Evolutionary conservation across 2,888 invertebrate species (phyloP).

Genomic region (Tanypteryx hageni): DNA sequence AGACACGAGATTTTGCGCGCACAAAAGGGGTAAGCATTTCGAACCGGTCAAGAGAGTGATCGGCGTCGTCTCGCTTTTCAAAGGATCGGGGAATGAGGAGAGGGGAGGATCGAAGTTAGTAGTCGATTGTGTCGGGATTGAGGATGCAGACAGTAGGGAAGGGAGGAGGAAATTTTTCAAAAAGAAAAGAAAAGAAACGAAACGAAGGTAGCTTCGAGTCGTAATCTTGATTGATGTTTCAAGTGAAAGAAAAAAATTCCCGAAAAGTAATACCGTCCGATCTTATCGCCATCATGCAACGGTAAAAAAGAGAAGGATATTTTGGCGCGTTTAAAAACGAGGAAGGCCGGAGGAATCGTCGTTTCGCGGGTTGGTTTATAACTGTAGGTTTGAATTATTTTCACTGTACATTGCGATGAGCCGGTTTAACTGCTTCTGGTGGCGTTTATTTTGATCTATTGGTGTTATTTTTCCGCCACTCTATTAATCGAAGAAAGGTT

Average conservation of each 20-base stretch:
- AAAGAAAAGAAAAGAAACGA: background rate
- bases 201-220: background rate
- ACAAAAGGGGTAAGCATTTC: constrained; percentile 7
- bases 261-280: background rate
- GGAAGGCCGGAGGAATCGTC: background rate
- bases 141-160: background rate
- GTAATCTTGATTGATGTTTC: constrained; percentile 43
- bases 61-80: constrained; percentile 9
- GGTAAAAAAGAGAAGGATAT: background rate
- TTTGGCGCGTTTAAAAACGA: background rate
- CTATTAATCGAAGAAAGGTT: too few relatives aligned
- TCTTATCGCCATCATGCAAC: constrained; percentile 5
- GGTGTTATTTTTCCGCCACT: too few relatives aligned
- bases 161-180: background rate
- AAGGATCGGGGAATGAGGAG: background rate
- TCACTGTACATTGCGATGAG: background rate
- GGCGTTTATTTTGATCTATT: too few relatives aligned
- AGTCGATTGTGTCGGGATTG: background rate
- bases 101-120: background rate
- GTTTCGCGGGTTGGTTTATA: background rate
- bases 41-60: constrained; percentile 20
- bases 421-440: too few relatives aligned
- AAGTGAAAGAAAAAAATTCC: background rate
- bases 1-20: background rate
- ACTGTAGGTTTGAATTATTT: background rate